Percentiles rank a stretch among this genome's conserved stretches.
phyloP scores from a whole-genome alignment of 2,113 vertebrate species.

The Apodemus sylvaticus region DNA sequence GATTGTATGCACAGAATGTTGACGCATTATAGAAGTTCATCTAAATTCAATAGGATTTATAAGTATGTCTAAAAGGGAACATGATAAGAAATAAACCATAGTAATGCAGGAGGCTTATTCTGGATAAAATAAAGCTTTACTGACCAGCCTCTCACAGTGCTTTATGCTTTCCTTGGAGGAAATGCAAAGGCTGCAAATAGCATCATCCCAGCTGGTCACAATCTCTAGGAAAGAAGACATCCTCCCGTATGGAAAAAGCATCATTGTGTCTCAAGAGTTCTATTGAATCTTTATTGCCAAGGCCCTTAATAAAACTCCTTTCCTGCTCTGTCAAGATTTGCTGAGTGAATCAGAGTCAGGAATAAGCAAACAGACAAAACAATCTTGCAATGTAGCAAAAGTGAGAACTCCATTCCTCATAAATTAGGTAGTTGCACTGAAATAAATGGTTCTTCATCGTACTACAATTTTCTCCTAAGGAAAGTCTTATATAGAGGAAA shows the following conservation, averaged over 20 bases:
- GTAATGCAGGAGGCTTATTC: slow-evolving; percentile 17
- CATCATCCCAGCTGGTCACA: neutral
- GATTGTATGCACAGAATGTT: neutral
- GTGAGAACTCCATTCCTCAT: slow-evolving; percentile 45
- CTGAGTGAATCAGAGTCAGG: slow-evolving; percentile 54
- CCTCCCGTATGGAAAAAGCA: neutral
- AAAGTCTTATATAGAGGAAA: neutral
- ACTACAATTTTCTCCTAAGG: slow-evolving; percentile 1
- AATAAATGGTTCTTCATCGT: slow-evolving; percentile 5
- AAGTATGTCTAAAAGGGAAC: neutral
- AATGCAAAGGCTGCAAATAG: slow-evolving; percentile 28
- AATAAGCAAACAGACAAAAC: slow-evolving; percentile 59
- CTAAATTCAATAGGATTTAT: slow-evolving; percentile 46
- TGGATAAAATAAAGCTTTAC: slow-evolving; percentile 34
- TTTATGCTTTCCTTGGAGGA: slow-evolving; percentile 9
- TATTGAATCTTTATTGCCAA: slow-evolving; percentile 56
- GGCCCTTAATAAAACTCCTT: slow-evolving; percentile 67
- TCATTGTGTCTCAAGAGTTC: slow-evolving; percentile 51
- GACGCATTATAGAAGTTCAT: neutral
- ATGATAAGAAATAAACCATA: neutral
- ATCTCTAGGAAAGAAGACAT: slow-evolving; percentile 37
- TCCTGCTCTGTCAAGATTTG: slow-evolving; percentile 60
- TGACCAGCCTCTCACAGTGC: neutral
- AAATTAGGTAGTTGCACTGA: neutral
- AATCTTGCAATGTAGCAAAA: slow-evolving; percentile 52